These are phyloP conservation scores for Muschampia plurimacula DNA, from an alignment of 2,888 invertebrate species.

Conservation along the genomic window DNA sequence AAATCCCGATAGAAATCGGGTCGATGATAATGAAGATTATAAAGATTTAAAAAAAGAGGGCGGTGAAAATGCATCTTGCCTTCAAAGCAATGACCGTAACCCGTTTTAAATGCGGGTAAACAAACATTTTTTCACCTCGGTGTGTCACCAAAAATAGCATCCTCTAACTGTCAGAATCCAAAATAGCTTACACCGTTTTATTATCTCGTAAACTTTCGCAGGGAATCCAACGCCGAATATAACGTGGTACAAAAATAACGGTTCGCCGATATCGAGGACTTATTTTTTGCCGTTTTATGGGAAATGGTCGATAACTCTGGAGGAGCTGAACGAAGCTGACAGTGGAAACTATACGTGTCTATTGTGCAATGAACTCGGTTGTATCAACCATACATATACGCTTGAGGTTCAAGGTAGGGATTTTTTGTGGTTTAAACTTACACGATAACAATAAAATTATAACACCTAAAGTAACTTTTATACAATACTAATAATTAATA, in stretches of 20 bases:
- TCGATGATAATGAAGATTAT: too few species aligned
- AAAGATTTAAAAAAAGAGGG: background rate
- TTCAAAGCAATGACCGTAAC: conserved; percentile 33
- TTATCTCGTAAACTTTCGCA: conserved; percentile 46
- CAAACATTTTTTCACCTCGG: conserved; percentile 39
- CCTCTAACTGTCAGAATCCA: conserved; percentile 31
- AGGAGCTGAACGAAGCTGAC: conserved; percentile 93
- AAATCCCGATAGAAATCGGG: too few species aligned
- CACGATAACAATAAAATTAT: too few species aligned
- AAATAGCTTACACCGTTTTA: conserved; percentile 36
- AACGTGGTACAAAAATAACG: conserved; percentile 93
- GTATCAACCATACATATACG: conserved; percentile 89
- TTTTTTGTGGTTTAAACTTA: background rate
- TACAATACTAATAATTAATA: too few species aligned
- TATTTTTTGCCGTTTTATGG: conserved; percentile 88
- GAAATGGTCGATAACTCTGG: conserved; percentile 91
- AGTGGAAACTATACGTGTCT: conserved; percentile 95
- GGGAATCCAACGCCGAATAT: conserved; percentile 88
- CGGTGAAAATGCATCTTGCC: conserved; percentile 13
- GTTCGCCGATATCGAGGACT: conserved; percentile 86
- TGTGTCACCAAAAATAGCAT: conserved; percentile 36
- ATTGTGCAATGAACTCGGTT: conserved; percentile 93
- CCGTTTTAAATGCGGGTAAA: conserved; percentile 48
- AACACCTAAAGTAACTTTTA: too few species aligned
- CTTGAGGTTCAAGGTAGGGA: conserved; percentile 89